Base-by-base conservation (phyloP, 2,797 vertebrate genomes). In the Neoniphon sammara region DNA sequence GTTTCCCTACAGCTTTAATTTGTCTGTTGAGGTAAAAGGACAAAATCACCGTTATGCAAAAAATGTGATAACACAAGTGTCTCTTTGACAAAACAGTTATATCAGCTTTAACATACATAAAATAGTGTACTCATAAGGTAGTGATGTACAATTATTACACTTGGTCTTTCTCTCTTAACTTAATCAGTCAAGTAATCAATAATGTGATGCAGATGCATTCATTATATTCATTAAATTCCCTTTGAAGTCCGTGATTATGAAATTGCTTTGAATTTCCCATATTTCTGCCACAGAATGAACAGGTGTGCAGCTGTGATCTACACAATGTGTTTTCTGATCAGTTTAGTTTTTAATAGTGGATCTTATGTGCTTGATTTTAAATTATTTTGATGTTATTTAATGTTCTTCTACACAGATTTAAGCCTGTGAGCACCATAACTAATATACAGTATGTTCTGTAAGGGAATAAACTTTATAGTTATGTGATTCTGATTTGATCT, bases 351-450 rank as follows among this genome's bases (percentile, higher is more conserved):
- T 31, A 53, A 58, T 50, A 67, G 17, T 75, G 18, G 61, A 74
- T 59, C 5, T 47, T 56, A 27, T 34, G 18, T 80, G 30, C 76
- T 85, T 70, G 55, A 69, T 62, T 68, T 85, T 67, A 75, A 75
- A 57, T 82, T 52, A 66, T 80, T 73, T 44, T 12, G 31, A 12
- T 58, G 34, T 60, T 73, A 71, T 82, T 83, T 74, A 75, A 79
- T 78, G 47, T 78, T 83, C 69, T 66, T 73, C 56, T 54, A 53
- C 70, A 63, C 25, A 67, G 58, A 6, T 58, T 50, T 4, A 68
- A 69, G 49, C 18, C 58, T 78, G 60, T 82, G 58, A 25, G 15
- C 31, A 58, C 31, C 30, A 39, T 44, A 14, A 44, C 12, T 44
- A 44, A 44, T 44, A 72, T 77, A n/a, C 4, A 78, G 60, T 63